These are phyloP conservation scores for Lamellibrachia columna DNA, from an alignment of 2,888 invertebrate species.

Conservation along the genomic window DNA sequence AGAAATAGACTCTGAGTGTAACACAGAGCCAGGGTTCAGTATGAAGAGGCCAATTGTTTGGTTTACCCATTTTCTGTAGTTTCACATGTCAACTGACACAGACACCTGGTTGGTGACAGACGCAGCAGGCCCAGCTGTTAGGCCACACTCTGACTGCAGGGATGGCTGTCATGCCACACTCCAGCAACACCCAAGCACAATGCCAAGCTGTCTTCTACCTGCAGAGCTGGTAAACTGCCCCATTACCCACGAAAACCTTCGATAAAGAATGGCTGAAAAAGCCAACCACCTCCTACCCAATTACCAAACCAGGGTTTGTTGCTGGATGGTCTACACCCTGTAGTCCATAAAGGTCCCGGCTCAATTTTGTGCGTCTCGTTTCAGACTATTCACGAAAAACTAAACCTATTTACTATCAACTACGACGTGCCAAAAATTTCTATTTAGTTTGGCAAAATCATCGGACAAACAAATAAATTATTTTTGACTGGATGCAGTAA, in stretches of 20 bases:
- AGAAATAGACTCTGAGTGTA: not conserved
- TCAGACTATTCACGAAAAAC: too few relatives aligned
- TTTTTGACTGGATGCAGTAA: too few relatives aligned
- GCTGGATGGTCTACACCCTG: too few relatives aligned
- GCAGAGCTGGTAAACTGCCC: not conserved
- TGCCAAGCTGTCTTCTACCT: not conserved
- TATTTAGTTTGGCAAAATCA: too few relatives aligned
- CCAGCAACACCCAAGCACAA: not conserved
- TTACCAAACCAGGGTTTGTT: too few relatives aligned
- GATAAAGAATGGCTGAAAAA: not conserved
- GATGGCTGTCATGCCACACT: not conserved
- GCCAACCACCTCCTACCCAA: not conserved
- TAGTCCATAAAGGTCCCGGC: too few relatives aligned
- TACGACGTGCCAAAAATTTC: too few relatives aligned
- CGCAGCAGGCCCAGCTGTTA: not conserved
- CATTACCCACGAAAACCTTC: not conserved
- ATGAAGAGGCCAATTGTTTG: not conserved
- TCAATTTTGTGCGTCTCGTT: too few relatives aligned
- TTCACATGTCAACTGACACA: not conserved
- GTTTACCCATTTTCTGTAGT: not conserved
- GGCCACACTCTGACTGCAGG: not conserved
- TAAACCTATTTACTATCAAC: too few relatives aligned
- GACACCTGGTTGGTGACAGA: not conserved
- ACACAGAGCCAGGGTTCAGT: not conserved
- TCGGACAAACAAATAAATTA: too few relatives aligned